phyloP scores from a whole-genome alignment of 2,888 invertebrate species.

The Dryobota labecula region DNA sequence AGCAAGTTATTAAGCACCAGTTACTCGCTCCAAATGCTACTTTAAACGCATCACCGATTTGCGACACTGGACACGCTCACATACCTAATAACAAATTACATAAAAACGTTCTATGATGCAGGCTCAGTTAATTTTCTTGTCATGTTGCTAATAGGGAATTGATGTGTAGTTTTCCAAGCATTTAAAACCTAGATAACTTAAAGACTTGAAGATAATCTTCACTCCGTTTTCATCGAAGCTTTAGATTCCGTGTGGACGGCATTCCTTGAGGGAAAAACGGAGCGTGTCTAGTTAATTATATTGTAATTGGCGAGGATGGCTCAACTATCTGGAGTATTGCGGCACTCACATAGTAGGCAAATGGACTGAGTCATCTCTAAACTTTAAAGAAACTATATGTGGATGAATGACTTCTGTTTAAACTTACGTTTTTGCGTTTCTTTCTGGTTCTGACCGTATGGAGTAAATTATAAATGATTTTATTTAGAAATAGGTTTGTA shows the following conservation, averaged over 20 bases:
- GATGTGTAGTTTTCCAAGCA: conserved; percentile 71
- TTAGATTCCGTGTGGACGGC: conserved; percentile 63
- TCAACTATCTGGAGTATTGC: conserved; percentile 47
- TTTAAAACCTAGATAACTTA: conserved; percentile 67
- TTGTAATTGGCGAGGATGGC: conserved; percentile 62
- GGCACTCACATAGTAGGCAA: conserved; percentile 42
- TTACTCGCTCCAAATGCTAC: conserved; percentile 39
- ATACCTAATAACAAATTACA: conserved; percentile 64
- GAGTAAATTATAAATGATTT: too few relatives aligned
- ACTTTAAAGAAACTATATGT: neutral
- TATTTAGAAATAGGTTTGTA: too few relatives aligned
- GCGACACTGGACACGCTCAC: conserved; percentile 51
- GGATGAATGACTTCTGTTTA: neutral
- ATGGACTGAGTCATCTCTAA: conserved; percentile 30
- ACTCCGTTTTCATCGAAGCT: conserved; percentile 66
- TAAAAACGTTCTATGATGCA: conserved; percentile 63
- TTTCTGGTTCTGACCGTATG: neutral
- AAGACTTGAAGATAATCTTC: conserved; percentile 64
- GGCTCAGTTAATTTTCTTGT: conserved; percentile 70
- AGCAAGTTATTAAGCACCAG: conserved; percentile 55
- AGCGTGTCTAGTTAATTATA: conserved; percentile 57
- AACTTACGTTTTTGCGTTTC: conserved; percentile 1
- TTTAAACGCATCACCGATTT: conserved; percentile 55
- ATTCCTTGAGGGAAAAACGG: conserved; percentile 60
- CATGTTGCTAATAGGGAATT: conserved; percentile 71